phyloP scores from a whole-genome alignment of 1,140 invertebrate species.

The Papilio dardanus region DNA sequence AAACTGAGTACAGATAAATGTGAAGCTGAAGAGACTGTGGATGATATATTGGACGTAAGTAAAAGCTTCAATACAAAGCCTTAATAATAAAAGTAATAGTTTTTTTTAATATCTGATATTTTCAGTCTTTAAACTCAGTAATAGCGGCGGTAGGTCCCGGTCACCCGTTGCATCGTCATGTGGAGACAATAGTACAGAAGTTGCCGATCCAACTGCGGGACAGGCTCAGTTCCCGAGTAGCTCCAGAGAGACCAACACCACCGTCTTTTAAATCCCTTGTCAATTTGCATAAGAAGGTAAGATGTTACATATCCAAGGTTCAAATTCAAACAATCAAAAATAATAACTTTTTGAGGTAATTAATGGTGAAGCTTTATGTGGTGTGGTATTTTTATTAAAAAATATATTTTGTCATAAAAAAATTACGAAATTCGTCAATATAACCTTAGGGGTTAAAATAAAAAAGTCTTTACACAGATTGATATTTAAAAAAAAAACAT shows the following conservation, averaged over 20 bases:
- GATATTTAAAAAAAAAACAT: no score
- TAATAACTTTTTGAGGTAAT: no score
- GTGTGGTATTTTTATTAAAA: no score
- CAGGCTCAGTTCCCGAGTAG: slow-evolving; percentile 85
- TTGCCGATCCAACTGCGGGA: slow-evolving; percentile 90
- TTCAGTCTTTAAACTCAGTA: slow-evolving; percentile 88
- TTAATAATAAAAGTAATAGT: background rate
- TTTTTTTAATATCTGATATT: slow-evolving; percentile 50
- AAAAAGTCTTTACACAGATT: no score
- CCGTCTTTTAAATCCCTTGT: slow-evolving; percentile 92
- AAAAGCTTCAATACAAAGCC: background rate
- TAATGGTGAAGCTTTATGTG: no score
- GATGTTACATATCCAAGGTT: no score
- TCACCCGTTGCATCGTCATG: slow-evolving; percentile 86
- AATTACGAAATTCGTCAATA: no score
- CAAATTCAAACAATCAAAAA: no score
- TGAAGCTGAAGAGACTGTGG: slow-evolving; percentile 97
- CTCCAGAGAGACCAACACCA: slow-evolving; percentile 86
- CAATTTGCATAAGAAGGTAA: slow-evolving; percentile 86
- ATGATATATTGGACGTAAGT: slow-evolving; percentile 95
- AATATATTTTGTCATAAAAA: no score
- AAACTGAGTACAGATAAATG: slow-evolving; percentile 98
- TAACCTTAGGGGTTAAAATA: no score
- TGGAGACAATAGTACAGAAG: slow-evolving; percentile 95
- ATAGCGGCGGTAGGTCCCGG: slow-evolving; percentile 86